Evolutionary conservation across 1,140 invertebrate genomes (phyloP), one percentile per base, ranked within the genome.

Genomic region (Temnothorax longispinosus): DNA sequence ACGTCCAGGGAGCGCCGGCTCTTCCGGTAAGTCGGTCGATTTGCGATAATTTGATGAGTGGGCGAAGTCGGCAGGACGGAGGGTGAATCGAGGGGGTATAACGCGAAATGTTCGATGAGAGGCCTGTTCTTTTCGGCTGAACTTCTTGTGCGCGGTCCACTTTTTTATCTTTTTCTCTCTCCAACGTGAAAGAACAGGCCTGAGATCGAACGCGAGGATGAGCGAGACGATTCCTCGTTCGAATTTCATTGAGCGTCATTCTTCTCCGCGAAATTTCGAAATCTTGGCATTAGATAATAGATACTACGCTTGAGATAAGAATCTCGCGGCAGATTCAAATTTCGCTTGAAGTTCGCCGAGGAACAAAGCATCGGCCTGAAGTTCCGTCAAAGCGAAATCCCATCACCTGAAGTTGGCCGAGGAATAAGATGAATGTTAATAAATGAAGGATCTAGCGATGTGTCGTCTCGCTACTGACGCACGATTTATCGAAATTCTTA

Each of bases 21-120:
- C 32, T 64, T 85, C 74, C 74, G 82, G 82, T 85, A 78, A 85
- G 82, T 78, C 10, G 58, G 4, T 77, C 47, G 47, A 71, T 81
- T 75, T 60, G 15, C 78, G 7, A 15, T 32, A 74, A 74, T 58
- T 58, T 11, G 38, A 44, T 18, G 80, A 69, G 32, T 35, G 80
- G n/a, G 41, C 8, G 27, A 47, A 62, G 27, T 58, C 21, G 58
- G 38, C 38, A 6, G 64, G n/a, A 32, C 32, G 44, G 15, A 52
- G 50, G 35, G 64, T 56, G 77, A 54, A 10, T 69, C 77, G 47
- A 52, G 47, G 18, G 32, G 21, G 44, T 6, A 27, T 27, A 27
- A 21, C 47, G 44, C 41, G n/a, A 3, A 15, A 21, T 21, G n/a
- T 50, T 32, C 7, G 54, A 7, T n/a, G 8, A 44, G 8, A 27